A percentile compares a stretch with the other conserved stretches of the same genome.
Conservation (phyloP, 2,888 invertebrate species). For the Elegia similella region DNA sequence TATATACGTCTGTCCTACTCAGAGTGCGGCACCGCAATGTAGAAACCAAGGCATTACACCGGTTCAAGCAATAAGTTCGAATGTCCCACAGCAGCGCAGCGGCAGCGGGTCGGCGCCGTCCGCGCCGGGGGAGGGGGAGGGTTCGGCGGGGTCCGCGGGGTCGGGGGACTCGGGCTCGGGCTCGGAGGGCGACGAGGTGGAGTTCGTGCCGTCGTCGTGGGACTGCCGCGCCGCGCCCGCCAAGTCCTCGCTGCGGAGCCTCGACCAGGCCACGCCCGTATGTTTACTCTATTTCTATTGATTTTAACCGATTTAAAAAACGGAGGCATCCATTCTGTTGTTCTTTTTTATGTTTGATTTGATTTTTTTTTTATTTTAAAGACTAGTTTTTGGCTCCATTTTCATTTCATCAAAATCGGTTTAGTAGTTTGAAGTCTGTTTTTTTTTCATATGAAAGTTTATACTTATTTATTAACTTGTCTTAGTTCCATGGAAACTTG, state of each 20-base stretch:
- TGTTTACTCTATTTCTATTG: no score
- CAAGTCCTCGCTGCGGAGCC: constrained; percentile 84
- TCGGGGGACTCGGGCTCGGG: constrained; percentile 59
- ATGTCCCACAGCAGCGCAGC: constrained; percentile 46
- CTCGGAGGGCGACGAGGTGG: constrained; percentile 84
- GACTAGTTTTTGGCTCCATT: no score
- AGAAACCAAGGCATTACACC: background rate
- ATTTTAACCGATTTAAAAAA: no score
- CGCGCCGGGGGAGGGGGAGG: constrained; percentile 27
- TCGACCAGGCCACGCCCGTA: constrained; percentile 53
- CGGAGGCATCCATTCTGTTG: background rate
- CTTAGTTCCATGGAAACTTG: no score
- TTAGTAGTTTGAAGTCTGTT: no score
- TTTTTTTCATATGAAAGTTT: no score
- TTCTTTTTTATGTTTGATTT: no score
- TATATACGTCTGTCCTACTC: no score
- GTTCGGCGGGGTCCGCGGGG: constrained; percentile 26
- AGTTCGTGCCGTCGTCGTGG: constrained; percentile 91
- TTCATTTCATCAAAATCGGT: no score
- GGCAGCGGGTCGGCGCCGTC: constrained; percentile 38
- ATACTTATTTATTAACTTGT: no score
- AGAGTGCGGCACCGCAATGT: no score
- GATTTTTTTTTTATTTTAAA: no score
- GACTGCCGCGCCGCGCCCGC: constrained; percentile 89
- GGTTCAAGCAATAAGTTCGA: constrained; percentile 12